phyloP scores from a whole-genome alignment of 2,888 invertebrate species.

The Ochlodes sylvanus region DNA sequence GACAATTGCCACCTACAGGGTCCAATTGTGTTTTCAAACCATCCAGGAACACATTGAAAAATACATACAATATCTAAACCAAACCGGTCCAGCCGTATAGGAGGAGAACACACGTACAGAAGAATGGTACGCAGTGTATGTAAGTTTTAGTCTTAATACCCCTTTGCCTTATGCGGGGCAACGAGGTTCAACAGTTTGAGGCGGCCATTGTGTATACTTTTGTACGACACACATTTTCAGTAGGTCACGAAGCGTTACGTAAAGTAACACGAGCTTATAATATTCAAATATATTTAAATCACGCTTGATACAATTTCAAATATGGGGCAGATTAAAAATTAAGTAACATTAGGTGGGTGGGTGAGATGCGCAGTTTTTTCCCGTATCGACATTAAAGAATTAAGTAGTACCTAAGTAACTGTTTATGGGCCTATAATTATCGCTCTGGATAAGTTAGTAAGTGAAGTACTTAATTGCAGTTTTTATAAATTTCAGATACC shows the following conservation, averaged over 20 bases:
- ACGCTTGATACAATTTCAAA: constrained; percentile 21
- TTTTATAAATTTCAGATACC: too few relatives aligned
- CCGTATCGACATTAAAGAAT: too few relatives aligned
- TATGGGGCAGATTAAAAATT: constrained; percentile 21
- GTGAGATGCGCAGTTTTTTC: neutral
- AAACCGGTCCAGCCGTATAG: too few relatives aligned
- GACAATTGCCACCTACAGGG: too few relatives aligned
- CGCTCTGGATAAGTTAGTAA: too few relatives aligned
- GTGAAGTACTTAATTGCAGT: too few relatives aligned
- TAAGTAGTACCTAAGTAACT: too few relatives aligned
- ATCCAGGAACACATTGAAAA: too few relatives aligned
- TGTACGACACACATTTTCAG: constrained; percentile 18
- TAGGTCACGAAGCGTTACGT: constrained; percentile 16
- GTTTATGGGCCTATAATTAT: too few relatives aligned
- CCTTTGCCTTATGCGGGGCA: constrained; percentile 10
- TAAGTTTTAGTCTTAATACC: constrained; percentile 3
- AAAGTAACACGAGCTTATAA: constrained; percentile 14
- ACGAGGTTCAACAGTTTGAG: constrained; percentile 10
- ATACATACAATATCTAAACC: too few relatives aligned
- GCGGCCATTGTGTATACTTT: constrained; percentile 10
- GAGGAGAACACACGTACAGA: neutral
- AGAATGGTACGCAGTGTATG: too few relatives aligned
- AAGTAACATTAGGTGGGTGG: constrained; percentile 2
- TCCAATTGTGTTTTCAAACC: too few relatives aligned
- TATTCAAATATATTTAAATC: constrained; percentile 27